Percentiles rank a stretch among this genome's conserved stretches.
These are phyloP conservation scores for Ataeniobius toweri DNA, from an alignment of 2,797 vertebrate genomes.

Conservation along the genomic window DNA sequence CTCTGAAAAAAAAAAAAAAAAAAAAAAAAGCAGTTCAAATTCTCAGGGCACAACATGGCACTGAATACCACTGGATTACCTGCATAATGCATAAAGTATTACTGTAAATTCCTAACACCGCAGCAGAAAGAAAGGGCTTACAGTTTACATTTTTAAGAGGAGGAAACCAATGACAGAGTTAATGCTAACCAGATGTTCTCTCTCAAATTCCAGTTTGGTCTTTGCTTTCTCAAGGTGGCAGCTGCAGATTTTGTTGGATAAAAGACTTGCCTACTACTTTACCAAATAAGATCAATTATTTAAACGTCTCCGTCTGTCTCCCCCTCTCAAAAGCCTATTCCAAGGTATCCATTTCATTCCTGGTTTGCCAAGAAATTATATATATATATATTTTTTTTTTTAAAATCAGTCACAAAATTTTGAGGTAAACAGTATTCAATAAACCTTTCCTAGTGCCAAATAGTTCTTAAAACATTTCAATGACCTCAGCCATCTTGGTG, in stretches of 20 bases:
- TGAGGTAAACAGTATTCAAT: background rate
- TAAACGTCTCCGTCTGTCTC: background rate
- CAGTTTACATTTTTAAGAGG: conserved; percentile 33
- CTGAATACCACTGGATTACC: conserved; percentile 10
- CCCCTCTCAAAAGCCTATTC: background rate
- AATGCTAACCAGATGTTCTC: conserved; percentile 71
- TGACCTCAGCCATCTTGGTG: background rate
- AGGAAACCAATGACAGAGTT: conserved; percentile 45
- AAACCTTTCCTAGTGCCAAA: background rate
- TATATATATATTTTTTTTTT: background rate
- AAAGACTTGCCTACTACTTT: conserved; percentile 17
- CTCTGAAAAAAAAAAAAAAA: background rate
- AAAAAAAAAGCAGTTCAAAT: background rate
- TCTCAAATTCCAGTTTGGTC: conserved; percentile 37
- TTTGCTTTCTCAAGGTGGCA: conserved; percentile 55
- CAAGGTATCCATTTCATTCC: background rate
- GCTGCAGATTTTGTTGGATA: conserved; percentile 43
- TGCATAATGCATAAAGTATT: conserved; percentile 9
- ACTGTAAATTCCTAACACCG: conserved; percentile 19
- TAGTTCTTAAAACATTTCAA: background rate
- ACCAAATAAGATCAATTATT: conserved; percentile 44
- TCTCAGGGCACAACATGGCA: background rate
- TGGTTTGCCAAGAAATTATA: background rate
- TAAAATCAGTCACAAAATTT: background rate
- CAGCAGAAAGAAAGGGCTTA: conserved; percentile 11